Conservation (phyloP, 2,888 invertebrate species). For the Prionchulus punctatus region DNA sequence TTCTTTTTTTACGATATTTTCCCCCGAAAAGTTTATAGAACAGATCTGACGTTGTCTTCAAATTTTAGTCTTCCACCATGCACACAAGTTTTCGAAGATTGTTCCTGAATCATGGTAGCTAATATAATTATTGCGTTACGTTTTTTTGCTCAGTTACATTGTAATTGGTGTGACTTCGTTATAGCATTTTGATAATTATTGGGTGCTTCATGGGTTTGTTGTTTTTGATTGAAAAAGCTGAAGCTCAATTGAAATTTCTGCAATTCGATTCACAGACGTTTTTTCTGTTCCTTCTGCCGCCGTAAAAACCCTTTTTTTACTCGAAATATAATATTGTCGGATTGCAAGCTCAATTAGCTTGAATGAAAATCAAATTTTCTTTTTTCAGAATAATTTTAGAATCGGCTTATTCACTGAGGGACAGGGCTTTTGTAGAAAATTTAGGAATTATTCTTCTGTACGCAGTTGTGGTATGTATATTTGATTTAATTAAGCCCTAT, state of each 20-base stretch:
- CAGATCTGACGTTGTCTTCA: not conserved
- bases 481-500: not conserved
- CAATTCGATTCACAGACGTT: not conserved
- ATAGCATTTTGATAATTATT: not conserved
- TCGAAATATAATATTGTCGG: not conserved
- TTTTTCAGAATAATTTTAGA: constrained; percentile 37
- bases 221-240: not conserved
- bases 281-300: not conserved
- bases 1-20: not conserved
- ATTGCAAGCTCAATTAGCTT: not conserved
- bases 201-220: not conserved
- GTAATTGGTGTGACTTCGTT: not conserved
- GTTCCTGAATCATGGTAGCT: constrained; percentile 2
- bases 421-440: constrained; percentile 42
- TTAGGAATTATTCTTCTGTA: constrained; percentile 42
- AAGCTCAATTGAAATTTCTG: not conserved
- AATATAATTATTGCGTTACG: no score
- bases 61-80: constrained; percentile 1
- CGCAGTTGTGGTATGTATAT: constrained; percentile 40
- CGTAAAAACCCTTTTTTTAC: no score
- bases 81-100: not conserved
- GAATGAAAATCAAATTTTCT: not conserved
- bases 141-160: not conserved
- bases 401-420: constrained; percentile 42
- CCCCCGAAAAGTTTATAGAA: no score